Conservation (phyloP, 2,797 vertebrate genomes). For the Chelon labrosus region DNA sequence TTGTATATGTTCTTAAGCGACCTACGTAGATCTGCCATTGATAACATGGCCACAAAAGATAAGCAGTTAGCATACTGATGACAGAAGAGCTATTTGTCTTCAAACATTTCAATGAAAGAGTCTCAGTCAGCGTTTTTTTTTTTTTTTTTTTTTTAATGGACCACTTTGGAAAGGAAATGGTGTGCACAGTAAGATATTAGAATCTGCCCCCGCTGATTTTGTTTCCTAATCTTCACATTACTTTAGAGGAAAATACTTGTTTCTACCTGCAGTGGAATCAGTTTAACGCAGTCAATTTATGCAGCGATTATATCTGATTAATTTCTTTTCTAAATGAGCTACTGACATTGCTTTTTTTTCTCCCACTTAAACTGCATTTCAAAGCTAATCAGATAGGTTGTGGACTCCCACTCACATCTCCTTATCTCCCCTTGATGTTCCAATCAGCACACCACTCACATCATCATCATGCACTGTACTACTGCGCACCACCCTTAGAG, state of each 20-base stretch:
- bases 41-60: constrained; percentile 1
- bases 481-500: constrained; percentile 44
- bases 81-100: constrained; percentile 29
- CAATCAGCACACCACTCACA: constrained; percentile 52
- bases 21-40: constrained; percentile 4
- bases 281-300: constrained; percentile 21
- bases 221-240: constrained; percentile 44
- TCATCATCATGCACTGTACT: constrained; percentile 27
- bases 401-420: constrained; percentile 18
- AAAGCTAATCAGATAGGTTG: constrained; percentile 47
- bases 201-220: neutral
- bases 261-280: constrained; percentile 36
- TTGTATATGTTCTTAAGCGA: constrained; percentile 15
- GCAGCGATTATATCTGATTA: constrained; percentile 25
- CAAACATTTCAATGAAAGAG: constrained; percentile 48
- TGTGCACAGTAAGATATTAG: constrained; percentile 4
- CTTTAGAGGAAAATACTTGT: constrained; percentile 12
- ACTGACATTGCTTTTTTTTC: constrained; percentile 34
- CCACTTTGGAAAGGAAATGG: constrained; percentile 36
- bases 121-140: constrained; percentile 30
- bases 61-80: neutral
- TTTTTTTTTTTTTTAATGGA: constrained; percentile 11
- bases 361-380: constrained; percentile 53
- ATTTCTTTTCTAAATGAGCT: constrained; percentile 25
- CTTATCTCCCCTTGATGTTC: constrained; percentile 58